A percentile compares a stretch with the other conserved stretches of the same genome.
phyloP scores from a whole-genome alignment of 2,888 invertebrate genomes.

The Erebia epiphron region DNA sequence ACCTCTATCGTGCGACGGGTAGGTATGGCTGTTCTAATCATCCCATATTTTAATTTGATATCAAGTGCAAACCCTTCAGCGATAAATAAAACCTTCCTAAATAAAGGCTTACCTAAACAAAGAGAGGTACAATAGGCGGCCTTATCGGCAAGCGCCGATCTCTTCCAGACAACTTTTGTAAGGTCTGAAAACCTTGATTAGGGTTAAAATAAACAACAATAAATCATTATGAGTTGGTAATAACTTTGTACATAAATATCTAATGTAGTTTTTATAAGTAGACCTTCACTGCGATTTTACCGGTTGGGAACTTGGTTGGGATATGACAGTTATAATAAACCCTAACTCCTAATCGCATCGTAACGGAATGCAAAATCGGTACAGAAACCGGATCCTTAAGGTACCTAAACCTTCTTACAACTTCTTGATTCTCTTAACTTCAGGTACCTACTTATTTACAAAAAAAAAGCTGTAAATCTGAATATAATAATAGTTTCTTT shows the following conservation, averaged over 20 bases:
- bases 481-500: too few species aligned
- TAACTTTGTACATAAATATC: neutral
- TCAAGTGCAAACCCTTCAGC: neutral
- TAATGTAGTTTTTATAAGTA: too few species aligned
- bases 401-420: too few species aligned
- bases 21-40: neutral
- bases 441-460: too few species aligned
- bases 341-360: too few species aligned
- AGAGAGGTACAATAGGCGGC: slow-evolving; percentile 6
- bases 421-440: too few species aligned
- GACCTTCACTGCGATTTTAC: too few species aligned
- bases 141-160: slow-evolving; percentile 5
- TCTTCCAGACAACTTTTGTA: neutral
- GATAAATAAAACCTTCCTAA: slow-evolving; percentile 4
- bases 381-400: too few species aligned
- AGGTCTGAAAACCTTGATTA: neutral
- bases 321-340: too few species aligned
- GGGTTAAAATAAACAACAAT: slow-evolving; percentile 7
- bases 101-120: slow-evolving; percentile 10
- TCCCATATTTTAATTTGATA: neutral
- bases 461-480: too few species aligned
- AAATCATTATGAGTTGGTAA: neutral
- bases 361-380: too few species aligned
- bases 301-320: too few species aligned
- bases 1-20: neutral